A percentile compares a stretch with the other conserved stretches of the same genome.
Evolutionary conservation across 2,797 vertebrate genomes (phyloP).

Genomic region (Discoglossus pictus): DNA sequence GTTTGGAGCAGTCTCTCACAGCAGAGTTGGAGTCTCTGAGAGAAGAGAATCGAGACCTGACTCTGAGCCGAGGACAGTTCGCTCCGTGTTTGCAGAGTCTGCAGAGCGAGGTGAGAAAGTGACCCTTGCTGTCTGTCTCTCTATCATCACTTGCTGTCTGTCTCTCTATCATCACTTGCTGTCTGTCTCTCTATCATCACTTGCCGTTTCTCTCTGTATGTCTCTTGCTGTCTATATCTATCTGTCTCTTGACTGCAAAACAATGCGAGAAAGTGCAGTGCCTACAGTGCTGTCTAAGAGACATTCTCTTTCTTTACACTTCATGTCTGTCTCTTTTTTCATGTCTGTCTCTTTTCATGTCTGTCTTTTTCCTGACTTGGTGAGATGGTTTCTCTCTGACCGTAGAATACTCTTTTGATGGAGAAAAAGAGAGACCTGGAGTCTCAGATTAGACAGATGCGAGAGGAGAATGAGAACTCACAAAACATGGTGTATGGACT

Average conservation of each 20-base stretch:
- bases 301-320: too few species aligned
- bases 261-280: too few species aligned
- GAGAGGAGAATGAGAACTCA: slow-evolving; percentile 8
- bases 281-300: too few species aligned
- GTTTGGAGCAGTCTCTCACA: slow-evolving; percentile 16
- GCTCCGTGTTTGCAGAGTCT: slow-evolving; percentile 30
- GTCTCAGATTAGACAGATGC: slow-evolving; percentile 8
- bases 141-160: too few species aligned
- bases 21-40: slow-evolving; percentile 14
- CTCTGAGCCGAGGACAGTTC: slow-evolving; percentile 27
- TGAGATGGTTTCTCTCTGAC: too few species aligned
- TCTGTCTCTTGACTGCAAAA: too few species aligned
- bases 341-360: too few species aligned
- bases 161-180: not conserved
- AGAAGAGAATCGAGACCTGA: slow-evolving; percentile 38
- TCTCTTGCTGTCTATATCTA: too few species aligned
- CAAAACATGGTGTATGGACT: slow-evolving; percentile 13
- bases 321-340: too few species aligned
- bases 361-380: too few species aligned
- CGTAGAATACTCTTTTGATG: slow-evolving; percentile 33
- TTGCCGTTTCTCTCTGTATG: not conserved
- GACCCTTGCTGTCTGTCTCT: not conserved
- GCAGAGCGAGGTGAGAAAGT: slow-evolving; percentile 28
- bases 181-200: not conserved
- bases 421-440: slow-evolving; percentile 43